Evolutionary conservation across 2,888 invertebrate genomes (phyloP).

Genomic region (Philereme transversata): DNA sequence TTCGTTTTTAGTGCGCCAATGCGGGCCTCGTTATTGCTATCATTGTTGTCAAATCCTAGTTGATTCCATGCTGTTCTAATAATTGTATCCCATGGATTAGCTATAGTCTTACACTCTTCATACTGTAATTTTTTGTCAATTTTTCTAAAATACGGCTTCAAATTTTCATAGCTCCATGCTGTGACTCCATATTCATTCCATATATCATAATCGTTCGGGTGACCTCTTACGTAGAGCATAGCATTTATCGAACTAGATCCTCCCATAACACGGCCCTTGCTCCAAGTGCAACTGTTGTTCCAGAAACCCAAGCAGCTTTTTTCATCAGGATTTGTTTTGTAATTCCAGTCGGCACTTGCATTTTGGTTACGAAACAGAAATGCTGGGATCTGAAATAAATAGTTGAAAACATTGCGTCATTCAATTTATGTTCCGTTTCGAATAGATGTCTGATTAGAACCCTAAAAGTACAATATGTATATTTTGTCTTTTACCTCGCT

Average conservation of each 20-base stretch:
- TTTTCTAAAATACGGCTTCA: conserved; percentile 46
- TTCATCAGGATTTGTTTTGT: conserved; percentile 66
- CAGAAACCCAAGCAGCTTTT: conserved; percentile 26
- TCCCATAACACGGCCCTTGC: conserved; percentile 86
- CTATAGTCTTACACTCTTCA: conserved; percentile 7
- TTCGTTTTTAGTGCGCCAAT: conserved; percentile 76
- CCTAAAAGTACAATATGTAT: neutral
- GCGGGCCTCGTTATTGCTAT: conserved; percentile 54
- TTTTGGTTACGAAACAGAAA: conserved; percentile 55
- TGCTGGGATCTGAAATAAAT: conserved; percentile 54
- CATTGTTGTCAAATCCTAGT: conserved; percentile 54
- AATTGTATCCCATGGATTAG: conserved; percentile 46
- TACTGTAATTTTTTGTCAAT: conserved; percentile 38
- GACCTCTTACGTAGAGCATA: conserved; percentile 85
- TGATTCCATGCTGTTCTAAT: conserved; percentile 62
- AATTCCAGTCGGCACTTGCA: conserved; percentile 78
- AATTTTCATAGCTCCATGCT: conserved; percentile 77
- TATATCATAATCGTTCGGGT: conserved; percentile 76
- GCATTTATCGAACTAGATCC: conserved; percentile 85
- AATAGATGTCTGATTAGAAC: no score
- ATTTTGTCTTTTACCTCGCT: conserved; percentile 68
- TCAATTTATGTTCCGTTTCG: no score
- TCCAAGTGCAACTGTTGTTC: conserved; percentile 77
- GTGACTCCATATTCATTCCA: conserved; percentile 81
- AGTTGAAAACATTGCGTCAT: no score